These are phyloP conservation scores for Heliconius ismenius DNA, from an alignment of 2,888 invertebrate species.

Conservation along the genomic window DNA sequence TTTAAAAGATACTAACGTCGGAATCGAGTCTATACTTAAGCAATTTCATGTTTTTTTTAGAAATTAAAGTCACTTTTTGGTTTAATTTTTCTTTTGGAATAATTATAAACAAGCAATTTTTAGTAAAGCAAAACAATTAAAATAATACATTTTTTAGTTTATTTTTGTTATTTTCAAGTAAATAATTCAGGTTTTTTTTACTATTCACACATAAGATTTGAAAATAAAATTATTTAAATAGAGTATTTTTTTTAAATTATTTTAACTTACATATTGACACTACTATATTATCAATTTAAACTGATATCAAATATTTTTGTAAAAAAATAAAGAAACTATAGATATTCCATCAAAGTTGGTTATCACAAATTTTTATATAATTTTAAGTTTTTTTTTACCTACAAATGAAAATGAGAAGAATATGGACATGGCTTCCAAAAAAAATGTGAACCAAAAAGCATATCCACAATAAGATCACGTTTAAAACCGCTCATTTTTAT, in stretches of 20 bases:
- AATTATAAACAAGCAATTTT: background rate
- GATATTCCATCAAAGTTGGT: background rate
- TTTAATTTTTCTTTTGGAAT: background rate
- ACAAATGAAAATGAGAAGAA: background rate
- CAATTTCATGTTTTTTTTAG: background rate
- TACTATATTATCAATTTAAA: constrained; percentile 6
- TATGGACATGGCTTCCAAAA: background rate
- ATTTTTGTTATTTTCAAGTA: background rate
- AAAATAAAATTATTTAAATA: background rate
- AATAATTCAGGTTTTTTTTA: background rate
- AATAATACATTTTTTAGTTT: background rate
- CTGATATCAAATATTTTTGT: background rate
- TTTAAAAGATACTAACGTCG: background rate
- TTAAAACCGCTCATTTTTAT: background rate
- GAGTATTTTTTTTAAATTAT: background rate
- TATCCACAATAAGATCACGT: background rate
- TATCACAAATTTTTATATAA: background rate
- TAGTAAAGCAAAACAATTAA: background rate
- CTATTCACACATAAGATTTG: constrained; percentile 3
- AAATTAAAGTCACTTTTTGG: background rate
- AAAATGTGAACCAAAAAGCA: background rate
- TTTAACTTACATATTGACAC: background rate
- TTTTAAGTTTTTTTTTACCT: background rate
- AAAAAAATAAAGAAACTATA: background rate
- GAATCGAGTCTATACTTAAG: background rate